phyloP scores from a whole-genome alignment of 2,113 vertebrate genomes.

The Apus apus region DNA sequence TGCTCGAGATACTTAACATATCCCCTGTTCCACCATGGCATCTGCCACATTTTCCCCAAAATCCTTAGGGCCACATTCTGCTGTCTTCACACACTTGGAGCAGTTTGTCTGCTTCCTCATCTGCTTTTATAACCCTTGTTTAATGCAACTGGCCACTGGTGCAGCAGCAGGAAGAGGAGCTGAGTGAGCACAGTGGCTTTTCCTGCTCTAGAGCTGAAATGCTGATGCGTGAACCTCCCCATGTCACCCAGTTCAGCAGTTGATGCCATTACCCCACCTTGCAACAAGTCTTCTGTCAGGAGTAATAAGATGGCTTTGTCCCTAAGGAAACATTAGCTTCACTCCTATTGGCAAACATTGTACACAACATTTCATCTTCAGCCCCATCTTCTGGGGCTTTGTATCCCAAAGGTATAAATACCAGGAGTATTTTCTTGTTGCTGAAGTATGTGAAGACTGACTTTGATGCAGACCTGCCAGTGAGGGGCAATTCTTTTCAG shows the following conservation, averaged over 20 bases:
- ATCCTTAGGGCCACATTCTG: neutral
- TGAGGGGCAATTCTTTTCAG: neutral
- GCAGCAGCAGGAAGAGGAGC: neutral
- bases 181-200: neutral
- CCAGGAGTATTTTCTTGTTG: neutral
- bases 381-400: neutral
- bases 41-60: neutral
- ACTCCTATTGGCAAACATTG: neutral
- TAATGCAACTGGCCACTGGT: neutral
- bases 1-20: neutral
- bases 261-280: neutral
- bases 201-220: neutral
- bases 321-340: neutral
- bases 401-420: neutral
- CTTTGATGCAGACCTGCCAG: neutral
- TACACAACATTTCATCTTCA: neutral
- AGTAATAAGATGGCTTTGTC: neutral
- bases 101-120: neutral
- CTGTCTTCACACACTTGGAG: neutral
- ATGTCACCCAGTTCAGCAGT: rapidly evolving
- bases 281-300: neutral
- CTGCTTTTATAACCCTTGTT: neutral
- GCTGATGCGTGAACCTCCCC: neutral
- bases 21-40: neutral
- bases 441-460: neutral